phyloP scores from a whole-genome alignment of 2,113 vertebrate genomes.

The Amazona guildingii region DNA sequence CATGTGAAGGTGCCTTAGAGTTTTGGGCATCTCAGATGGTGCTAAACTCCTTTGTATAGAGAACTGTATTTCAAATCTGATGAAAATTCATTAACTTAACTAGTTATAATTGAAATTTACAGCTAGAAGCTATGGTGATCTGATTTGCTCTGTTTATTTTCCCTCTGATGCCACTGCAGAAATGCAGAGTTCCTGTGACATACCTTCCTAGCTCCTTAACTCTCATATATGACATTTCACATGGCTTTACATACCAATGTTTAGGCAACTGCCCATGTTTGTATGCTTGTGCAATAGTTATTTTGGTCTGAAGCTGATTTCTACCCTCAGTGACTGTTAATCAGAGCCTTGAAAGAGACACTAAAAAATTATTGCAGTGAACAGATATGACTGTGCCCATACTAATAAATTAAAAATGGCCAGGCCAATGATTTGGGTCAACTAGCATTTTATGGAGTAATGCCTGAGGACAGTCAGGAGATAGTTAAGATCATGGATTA shows the following conservation, averaged over 20 bases:
- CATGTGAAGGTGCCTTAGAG: background rate
- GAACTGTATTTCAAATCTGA: background rate
- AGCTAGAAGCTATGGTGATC: background rate
- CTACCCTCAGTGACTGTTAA: background rate
- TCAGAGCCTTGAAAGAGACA: background rate
- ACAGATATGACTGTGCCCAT: background rate
- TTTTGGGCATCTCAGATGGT: background rate
- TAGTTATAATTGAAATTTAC: background rate
- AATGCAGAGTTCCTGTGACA: background rate
- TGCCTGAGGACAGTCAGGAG: background rate
- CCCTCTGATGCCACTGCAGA: background rate
- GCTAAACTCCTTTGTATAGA: background rate
- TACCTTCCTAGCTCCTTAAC: background rate
- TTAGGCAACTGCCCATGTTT: background rate
- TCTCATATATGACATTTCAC: background rate
- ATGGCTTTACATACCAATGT: background rate
- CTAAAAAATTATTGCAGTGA: conserved; percentile 9
- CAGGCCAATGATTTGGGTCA: background rate
- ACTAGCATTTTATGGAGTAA: background rate
- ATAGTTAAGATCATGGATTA: background rate
- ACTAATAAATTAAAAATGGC: conserved; percentile 8
- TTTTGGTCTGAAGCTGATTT: background rate
- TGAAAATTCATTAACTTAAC: background rate
- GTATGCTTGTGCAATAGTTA: background rate
- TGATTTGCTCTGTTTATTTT: background rate